phyloP scores from a whole-genome alignment of 2,888 invertebrate species.

The Torymus texanus region DNA sequence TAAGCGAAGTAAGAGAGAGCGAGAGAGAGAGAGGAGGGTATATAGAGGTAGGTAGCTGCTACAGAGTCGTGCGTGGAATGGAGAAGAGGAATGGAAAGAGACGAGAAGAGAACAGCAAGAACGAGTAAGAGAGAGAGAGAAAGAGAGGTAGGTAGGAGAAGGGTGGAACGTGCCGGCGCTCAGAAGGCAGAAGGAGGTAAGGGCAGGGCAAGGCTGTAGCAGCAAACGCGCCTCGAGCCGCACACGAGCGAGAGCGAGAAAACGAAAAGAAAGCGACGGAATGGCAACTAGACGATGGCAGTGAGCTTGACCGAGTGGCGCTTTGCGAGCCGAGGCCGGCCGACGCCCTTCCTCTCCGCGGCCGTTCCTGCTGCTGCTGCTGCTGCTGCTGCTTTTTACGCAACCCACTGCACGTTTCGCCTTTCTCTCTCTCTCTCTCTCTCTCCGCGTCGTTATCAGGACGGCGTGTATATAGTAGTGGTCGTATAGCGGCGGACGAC shows the following conservation, averaged over 20 bases:
- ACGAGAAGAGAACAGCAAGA: background rate
- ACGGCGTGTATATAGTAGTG: background rate
- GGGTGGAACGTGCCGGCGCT: slow-evolving; percentile 41
- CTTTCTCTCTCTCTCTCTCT: slow-evolving; percentile 3
- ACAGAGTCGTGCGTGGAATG: slow-evolving; percentile 41
- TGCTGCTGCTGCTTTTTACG: background rate
- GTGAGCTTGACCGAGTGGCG: slow-evolving; percentile 71
- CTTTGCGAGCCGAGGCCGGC: slow-evolving; percentile 73
- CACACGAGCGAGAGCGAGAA: slow-evolving; percentile 20
- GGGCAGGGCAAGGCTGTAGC: slow-evolving; percentile 33
- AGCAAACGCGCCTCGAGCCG: background rate
- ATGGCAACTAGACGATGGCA: slow-evolving; percentile 58
- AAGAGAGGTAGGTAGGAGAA: slow-evolving; percentile 26
- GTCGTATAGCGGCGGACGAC: slow-evolving; percentile 3
- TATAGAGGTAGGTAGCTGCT: background rate
- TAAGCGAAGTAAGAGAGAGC: background rate
- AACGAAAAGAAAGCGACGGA: slow-evolving; percentile 53
- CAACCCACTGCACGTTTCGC: background rate
- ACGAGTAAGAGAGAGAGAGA: slow-evolving; percentile 13
- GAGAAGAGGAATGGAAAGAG: slow-evolving; percentile 43
- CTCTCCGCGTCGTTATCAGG: slow-evolving; percentile 38
- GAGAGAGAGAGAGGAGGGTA: slow-evolving; percentile 1
- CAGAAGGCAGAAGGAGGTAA: slow-evolving; percentile 38
- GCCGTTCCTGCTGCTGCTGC: slow-evolving; percentile 45
- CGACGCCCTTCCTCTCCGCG: slow-evolving; percentile 71